Evolutionary conservation across 2,113 vertebrate genomes (phyloP).

Genomic region (Protomyctophum bolini): DNA sequence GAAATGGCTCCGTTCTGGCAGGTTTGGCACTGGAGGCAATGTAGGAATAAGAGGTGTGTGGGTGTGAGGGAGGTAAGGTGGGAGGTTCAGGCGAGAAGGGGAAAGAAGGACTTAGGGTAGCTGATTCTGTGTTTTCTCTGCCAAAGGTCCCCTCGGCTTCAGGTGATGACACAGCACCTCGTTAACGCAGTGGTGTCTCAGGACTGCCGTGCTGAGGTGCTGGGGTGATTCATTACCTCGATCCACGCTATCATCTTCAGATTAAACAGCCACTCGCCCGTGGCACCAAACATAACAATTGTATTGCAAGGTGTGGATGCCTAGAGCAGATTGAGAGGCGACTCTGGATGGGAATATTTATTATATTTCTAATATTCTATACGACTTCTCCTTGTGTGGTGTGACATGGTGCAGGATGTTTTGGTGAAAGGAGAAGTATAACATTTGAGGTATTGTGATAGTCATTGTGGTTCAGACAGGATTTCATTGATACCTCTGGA

Average conservation of each 20-base stretch:
- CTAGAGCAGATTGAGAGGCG: constrained; percentile 17
- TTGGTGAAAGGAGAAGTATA: not conserved
- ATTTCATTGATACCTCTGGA: not conserved
- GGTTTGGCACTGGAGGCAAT: constrained; percentile 6
- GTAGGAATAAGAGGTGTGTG: not conserved
- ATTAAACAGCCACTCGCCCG: constrained; percentile 47
- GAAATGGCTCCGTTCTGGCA: constrained; percentile 33
- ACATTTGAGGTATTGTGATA: not conserved
- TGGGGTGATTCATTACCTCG: constrained; percentile 67
- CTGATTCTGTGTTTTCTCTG: constrained; percentile 65
- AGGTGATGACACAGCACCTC: constrained; percentile 72
- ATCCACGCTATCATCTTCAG: constrained; percentile 47
- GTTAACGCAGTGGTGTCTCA: constrained; percentile 47
- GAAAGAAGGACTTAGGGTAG: constrained; percentile 22
- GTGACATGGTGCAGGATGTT: constrained; percentile 17
- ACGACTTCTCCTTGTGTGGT: constrained; percentile 21
- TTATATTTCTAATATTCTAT: constrained; percentile 50
- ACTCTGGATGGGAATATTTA: not conserved
- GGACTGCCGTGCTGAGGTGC: constrained; percentile 40
- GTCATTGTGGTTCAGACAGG: constrained; percentile 7
- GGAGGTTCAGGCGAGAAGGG: constrained; percentile 46
- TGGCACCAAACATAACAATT: constrained; percentile 49
- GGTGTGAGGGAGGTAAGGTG: constrained; percentile 19
- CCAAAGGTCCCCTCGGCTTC: constrained; percentile 50
- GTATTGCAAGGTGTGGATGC: constrained; percentile 29